Base-by-base conservation (phyloP, 1,140 invertebrate species). In the Zaprionus ghesquierei region DNA sequence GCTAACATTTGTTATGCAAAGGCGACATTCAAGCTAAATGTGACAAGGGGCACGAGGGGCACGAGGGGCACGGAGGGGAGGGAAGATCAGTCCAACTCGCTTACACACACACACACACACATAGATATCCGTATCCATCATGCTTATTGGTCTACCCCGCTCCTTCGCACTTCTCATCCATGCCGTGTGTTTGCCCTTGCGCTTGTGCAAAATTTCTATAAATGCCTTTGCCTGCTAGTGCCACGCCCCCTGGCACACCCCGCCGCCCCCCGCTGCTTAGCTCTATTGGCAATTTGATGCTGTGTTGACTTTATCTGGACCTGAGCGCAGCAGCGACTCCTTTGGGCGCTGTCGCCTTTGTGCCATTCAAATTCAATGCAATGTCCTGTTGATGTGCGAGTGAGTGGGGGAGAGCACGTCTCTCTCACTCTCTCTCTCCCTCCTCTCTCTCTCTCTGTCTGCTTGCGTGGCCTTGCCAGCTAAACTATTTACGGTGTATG, bases 1-100 rank as follows among this genome's bases (percentile, higher is more conserved):
- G 79, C 82, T 77, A 71, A 74, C 82, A 86, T 86, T 86, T 82
- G 82, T 86, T 86, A 86, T 86, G 82, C 82, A 87, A 87, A 82
- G 82, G 75, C 82, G 71, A 86, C 82, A 82, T 87, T 81, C 82
- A 87, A 68, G 82, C 71, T 70, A 87, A 71, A 79, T 73, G 70
- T 56, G 68, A 84, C 54, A 64, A 31, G 63, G 5, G 31, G 18
- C 13, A 22, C 27, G 25, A 35, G 8, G 0, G 27, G 2, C 20
- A 18, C 4, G 25, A 6, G 15, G 25, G 12, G 27, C 15, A 5
- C 22, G 9, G 54, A 29, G 46, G 33, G n/a, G 1, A 5, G 5
- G 12, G 33, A 2, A 41, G n/a, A 41, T 41, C 15, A 18, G 8
- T 25, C 13, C 13, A 41, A 29, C 33, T 29, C 6, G 25, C 35